Conservation (phyloP, 2,797 vertebrate species). For the Alca torda region DNA sequence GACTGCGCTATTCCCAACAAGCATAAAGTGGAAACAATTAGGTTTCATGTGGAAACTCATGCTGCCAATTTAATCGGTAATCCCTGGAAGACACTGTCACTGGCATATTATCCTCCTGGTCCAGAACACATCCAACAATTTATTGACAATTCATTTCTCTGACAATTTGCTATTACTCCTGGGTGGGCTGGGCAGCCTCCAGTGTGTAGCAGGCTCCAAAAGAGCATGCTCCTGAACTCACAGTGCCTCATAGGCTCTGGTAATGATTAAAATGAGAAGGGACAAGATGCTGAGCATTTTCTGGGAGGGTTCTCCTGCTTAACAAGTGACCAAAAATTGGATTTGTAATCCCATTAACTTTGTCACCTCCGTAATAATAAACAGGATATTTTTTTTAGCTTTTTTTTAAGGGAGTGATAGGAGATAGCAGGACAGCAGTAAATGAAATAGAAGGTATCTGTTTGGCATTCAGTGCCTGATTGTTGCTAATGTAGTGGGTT, state of each 20-base stretch:
- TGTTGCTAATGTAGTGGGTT: not conserved
- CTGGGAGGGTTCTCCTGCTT: not conserved
- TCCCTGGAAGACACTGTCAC: not conserved
- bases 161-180: not conserved
- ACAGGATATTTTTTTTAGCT: not conserved
- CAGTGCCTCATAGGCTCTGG: not conserved
- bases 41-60: rapidly evolving
- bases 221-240: not conserved
- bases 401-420: not conserved
- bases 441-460: not conserved
- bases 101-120: not conserved
- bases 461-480: not conserved
- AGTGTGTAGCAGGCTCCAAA: not conserved
- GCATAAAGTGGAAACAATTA: not conserved
- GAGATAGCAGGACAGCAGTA: not conserved
- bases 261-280: not conserved
- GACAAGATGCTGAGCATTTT: not conserved
- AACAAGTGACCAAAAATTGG: not conserved
- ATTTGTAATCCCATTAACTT: not conserved
- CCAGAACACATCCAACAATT: not conserved
- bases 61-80: not conserved
- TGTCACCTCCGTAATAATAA: not conserved
- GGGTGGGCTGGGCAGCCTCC: not conserved
- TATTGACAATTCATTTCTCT: not conserved
- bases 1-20: not conserved